Evolutionary conservation across 2,113 vertebrate genomes (phyloP), one percentile per base, ranked within the genome.

Genomic region (Trogon melanurus): DNA sequence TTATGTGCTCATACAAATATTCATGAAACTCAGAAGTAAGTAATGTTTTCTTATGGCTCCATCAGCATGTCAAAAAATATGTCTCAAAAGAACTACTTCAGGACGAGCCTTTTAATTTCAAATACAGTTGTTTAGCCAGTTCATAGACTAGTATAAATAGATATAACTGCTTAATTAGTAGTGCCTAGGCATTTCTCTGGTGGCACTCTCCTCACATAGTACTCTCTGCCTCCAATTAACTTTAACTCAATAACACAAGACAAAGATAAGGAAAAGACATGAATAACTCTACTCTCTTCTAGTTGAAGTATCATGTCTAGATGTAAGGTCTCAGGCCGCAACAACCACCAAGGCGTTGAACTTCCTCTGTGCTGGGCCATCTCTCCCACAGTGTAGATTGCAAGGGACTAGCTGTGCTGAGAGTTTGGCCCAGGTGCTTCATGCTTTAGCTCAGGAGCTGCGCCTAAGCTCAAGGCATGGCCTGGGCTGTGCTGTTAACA

Each of bases 401-500:
- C 0, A 0, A 69, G 6, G 14, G 5, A 34, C 6, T 5, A 16
- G 13, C 15, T 61, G 13, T 30, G 6, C 10, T 72, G 27, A 20
- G 9, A 53, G 4, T 17, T 53, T 74, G 29, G 29, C 5, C 10
- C 11, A 38, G 6, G 27, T 41, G 8, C 9, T 72, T 14, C 2
- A 0, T n/a, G 16, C 30, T 30, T 51, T 4, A 3, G 19, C 6
- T 73, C 9, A 23, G 32, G 15, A 76, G 12, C 32, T 69, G 11
- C 12, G 8, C 11, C 16, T 48, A 27, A n/a, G 10, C 15, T 53
- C 7, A 34, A 34, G 10, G 4, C 10, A 10, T 19, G 5, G 6
- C n/a, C n/a, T 69, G 48, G 13, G 5, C 14, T 81, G 21, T 51
- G 48, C 20, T 80, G 20, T 16, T 29, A 15, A 7, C 25, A n/a